A percentile compares a stretch with the other conserved stretches of the same genome.
Conservation (phyloP, 1,140 invertebrate genomes). For the Oryzaephilus surinamensis region DNA sequence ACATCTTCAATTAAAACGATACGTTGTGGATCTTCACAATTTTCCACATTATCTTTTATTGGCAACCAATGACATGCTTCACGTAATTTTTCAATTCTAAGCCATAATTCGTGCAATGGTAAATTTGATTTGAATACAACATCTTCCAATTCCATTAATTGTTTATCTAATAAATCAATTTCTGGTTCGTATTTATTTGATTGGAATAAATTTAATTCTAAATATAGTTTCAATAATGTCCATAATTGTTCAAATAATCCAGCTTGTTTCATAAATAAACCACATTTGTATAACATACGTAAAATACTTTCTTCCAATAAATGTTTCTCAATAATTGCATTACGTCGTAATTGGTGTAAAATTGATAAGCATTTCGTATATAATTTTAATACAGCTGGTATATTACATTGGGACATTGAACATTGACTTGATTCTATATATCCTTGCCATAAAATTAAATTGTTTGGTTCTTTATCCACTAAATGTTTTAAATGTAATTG, state of each 20-base stretch:
- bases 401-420: conserved; percentile 49
- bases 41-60: conserved; percentile 29
- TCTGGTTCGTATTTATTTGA: conserved; percentile 33
- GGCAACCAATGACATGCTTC: conserved; percentile 51
- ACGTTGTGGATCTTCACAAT: conserved; percentile 40
- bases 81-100: conserved; percentile 50
- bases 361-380: conserved; percentile 45
- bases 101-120: conserved; percentile 55
- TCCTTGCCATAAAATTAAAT: conserved; percentile 46
- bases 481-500: conserved; percentile 35
- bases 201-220: conserved; percentile 45
- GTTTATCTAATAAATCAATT: conserved; percentile 40
- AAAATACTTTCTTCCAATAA: conserved; percentile 38
- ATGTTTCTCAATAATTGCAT: conserved; percentile 24
- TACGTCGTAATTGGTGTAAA: conserved; percentile 38
- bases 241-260: conserved; percentile 54
- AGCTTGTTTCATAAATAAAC: conserved; percentile 53
- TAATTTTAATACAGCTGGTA: conserved; percentile 43
- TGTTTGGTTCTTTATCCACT: conserved; percentile 42
- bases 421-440: conserved; percentile 46
- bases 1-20: conserved; percentile 52
- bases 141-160: conserved; percentile 52
- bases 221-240: conserved; percentile 46
- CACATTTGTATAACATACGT: conserved; percentile 45
- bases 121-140: conserved; percentile 48